Conservation (phyloP, 35 echinoderm and acorn worm species). For the Ophioderma brevispina region DNA sequence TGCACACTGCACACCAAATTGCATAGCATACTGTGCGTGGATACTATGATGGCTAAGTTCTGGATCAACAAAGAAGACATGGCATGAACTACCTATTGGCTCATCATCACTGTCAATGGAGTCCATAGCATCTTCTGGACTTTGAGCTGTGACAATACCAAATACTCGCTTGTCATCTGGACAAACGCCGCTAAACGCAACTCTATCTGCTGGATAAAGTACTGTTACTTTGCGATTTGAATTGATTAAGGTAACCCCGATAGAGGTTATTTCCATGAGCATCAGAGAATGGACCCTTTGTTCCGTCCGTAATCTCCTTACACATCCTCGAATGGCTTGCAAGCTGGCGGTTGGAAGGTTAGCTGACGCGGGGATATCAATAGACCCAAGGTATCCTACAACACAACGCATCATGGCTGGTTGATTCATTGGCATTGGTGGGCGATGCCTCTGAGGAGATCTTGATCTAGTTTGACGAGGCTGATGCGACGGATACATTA, state of each 20-base stretch:
- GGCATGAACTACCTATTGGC: constrained; percentile 91
- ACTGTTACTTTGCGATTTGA: constrained; percentile 67
- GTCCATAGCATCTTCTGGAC: constrained; percentile 29
- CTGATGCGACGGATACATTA: constrained; percentile 65
- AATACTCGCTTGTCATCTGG: constrained; percentile 98
- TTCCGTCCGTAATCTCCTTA: constrained; percentile 84
- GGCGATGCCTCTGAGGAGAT: not conserved
- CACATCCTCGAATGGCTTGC: constrained; percentile 96
- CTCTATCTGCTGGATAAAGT: constrained; percentile 81
- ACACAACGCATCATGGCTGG: constrained; percentile 52
- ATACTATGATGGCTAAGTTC: constrained; percentile 78
- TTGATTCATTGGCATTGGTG: not conserved
- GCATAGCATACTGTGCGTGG: constrained; percentile 64
- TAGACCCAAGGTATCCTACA: constrained; percentile 95
- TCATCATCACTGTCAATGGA: constrained; percentile 70
- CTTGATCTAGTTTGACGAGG: not conserved
- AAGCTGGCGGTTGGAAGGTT: constrained; percentile 96
- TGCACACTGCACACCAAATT: constrained; percentile 81
- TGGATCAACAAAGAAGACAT: constrained; percentile 95
- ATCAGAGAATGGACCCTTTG: constrained; percentile 93
- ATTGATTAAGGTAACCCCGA: constrained; percentile 79
- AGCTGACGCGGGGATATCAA: constrained; percentile 94
- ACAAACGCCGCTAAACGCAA: constrained; percentile 93
- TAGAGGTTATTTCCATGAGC: constrained; percentile 83
- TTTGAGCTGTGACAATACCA: constrained; percentile 90